Conservation (phyloP, 2,888 invertebrate genomes). For the Ferrisia virgata region DNA sequence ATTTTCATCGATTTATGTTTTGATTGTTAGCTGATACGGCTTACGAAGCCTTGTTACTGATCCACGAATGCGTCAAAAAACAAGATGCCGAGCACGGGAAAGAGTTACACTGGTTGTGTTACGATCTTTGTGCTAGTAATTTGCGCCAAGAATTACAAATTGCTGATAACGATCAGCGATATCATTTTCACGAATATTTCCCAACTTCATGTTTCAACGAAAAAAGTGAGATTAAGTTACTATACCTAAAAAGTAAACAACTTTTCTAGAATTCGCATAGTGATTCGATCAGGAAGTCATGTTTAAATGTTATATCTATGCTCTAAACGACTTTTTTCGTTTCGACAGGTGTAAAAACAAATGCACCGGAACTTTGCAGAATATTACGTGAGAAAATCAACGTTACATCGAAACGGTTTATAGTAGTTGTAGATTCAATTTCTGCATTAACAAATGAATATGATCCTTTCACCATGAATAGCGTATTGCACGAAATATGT, state of each 20-base stretch:
- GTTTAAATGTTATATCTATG: not conserved
- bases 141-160: not conserved
- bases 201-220: not conserved
- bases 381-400: not conserved
- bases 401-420: slow-evolving; percentile 24
- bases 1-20: not conserved
- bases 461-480: slow-evolving; percentile 1
- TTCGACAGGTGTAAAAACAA: not conserved
- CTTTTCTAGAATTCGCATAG: not conserved
- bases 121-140: not conserved
- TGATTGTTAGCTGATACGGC: not conserved
- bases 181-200: slow-evolving; percentile 20
- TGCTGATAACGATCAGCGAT: not conserved
- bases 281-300: not conserved
- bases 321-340: not conserved
- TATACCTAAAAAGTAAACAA: not conserved
- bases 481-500: slow-evolving; percentile 13
- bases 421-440: slow-evolving; percentile 46
- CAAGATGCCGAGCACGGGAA: not conserved
- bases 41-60: not conserved
- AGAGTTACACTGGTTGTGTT: slow-evolving; percentile 28
- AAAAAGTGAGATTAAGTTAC: not conserved
- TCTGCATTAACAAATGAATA: slow-evolving; percentile 43
- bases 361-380: not conserved
- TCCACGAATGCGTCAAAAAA: not conserved